phyloP scores from a whole-genome alignment of 2,113 vertebrate genomes.

The Gracilinanus agilis region DNA sequence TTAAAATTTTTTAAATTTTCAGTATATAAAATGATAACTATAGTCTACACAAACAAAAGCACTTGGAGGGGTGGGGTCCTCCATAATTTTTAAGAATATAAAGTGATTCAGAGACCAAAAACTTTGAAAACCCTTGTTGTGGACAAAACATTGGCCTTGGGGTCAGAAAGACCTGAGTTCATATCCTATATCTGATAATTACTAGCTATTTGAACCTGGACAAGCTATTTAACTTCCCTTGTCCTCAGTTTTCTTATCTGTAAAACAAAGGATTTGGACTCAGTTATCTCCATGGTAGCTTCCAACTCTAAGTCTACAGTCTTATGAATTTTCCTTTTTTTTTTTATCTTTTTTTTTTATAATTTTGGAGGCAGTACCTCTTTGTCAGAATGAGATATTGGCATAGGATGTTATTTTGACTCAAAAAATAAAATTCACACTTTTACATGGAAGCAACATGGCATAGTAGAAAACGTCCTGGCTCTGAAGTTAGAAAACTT shows the following conservation, averaged over 20 bases:
- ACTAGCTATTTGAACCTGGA: not conserved
- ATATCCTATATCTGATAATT: not conserved
- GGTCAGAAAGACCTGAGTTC: not conserved
- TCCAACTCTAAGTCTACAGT: not conserved
- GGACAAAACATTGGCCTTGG: not conserved
- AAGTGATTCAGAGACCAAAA: not conserved
- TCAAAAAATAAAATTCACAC: not conserved
- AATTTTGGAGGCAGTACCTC: not conserved
- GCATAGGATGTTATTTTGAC: not conserved
- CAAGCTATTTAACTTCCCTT: not conserved
- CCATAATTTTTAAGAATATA: no score
- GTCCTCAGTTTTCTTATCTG: not conserved
- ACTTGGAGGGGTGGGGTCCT: not conserved
- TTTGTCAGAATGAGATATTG: not conserved
- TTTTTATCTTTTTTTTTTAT: not conserved
- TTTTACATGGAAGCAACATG: not conserved
- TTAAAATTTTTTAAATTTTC: not conserved
- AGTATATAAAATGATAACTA: not conserved
- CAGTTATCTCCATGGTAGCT: not conserved
- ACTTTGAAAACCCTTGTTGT: not conserved
- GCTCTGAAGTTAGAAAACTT: not conserved
- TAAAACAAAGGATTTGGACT: not conserved
- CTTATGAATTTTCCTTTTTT: not conserved
- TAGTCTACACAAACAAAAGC: not conserved
- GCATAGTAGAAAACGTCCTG: not conserved